Conservation (phyloP, 2,113 vertebrate genomes). For the Diadophis punctatus region DNA sequence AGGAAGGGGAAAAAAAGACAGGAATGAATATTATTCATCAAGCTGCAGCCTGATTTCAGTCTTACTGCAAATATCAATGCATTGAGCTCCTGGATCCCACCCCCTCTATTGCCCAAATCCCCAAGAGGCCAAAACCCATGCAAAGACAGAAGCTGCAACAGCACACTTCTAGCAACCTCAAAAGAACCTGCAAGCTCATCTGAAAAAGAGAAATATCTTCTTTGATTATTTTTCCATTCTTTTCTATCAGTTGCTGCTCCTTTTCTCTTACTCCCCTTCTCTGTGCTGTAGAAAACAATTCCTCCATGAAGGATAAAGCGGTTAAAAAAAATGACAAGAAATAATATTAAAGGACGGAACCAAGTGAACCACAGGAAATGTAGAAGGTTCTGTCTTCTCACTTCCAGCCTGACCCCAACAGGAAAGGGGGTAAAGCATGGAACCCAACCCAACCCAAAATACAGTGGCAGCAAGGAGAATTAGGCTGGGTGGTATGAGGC, state of each 20-base stretch:
- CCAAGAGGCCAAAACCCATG: not conserved
- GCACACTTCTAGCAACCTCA: not conserved
- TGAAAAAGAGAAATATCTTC: not conserved
- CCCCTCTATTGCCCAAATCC: not conserved
- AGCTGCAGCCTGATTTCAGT: not conserved
- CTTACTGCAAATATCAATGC: not conserved
- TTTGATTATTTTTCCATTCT: not conserved
- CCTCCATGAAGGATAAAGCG: constrained; percentile 10
- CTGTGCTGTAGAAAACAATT: constrained; percentile 10
- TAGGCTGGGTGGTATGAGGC: not conserved
- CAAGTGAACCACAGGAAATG: constrained; percentile 5
- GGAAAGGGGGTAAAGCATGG: not conserved
- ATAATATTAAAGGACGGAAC: constrained; percentile 4
- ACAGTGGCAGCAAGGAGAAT: constrained; percentile 42
- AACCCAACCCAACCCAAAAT: constrained; percentile 27
- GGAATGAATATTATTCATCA: constrained; percentile 15
- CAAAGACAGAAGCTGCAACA: not conserved
- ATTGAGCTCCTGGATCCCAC: not conserved
- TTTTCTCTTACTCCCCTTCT: not conserved
- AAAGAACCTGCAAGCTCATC: not conserved
- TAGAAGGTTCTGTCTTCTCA: constrained; percentile 32
- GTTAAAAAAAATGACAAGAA: constrained; percentile 28
- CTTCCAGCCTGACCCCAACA: constrained; percentile 1
- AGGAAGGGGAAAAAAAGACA: not conserved
- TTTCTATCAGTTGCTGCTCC: not conserved